phyloP scores from a whole-genome alignment of 2,888 invertebrate genomes.

The Molanna angustata region DNA sequence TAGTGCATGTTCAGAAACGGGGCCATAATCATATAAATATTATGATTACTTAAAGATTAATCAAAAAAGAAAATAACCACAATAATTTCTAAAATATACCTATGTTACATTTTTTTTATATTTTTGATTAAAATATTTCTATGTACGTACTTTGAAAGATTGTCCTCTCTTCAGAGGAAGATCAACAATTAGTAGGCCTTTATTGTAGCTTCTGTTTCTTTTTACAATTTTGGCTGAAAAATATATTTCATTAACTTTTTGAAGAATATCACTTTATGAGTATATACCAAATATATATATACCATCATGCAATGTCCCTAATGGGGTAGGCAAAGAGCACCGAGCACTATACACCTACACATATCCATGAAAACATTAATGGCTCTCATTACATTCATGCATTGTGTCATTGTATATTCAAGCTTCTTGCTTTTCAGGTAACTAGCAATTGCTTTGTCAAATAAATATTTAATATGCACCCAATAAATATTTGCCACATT shows the following conservation, averaged over 20 bases:
- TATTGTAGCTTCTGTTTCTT: slow-evolving; percentile 79
- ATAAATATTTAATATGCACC: too few relatives aligned
- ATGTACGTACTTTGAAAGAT: slow-evolving; percentile 61
- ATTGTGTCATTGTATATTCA: too few relatives aligned
- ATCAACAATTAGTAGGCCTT: slow-evolving; percentile 70
- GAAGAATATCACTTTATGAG: not conserved
- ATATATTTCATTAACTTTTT: slow-evolving; percentile 36
- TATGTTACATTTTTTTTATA: not conserved
- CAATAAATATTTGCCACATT: too few relatives aligned
- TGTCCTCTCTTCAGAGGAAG: slow-evolving; percentile 66
- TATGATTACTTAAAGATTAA: not conserved
- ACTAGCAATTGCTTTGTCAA: too few relatives aligned
- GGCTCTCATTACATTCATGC: too few relatives aligned
- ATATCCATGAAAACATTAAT: not conserved
- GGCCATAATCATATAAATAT: not conserved
- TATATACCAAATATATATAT: not conserved
- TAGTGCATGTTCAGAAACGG: not conserved
- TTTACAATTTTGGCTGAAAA: slow-evolving; percentile 61
- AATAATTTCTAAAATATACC: not conserved
- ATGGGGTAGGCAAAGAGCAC: too few relatives aligned
- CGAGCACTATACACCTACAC: not conserved
- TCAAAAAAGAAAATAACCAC: slow-evolving; percentile 1
- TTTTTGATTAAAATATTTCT: not conserved
- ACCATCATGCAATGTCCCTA: too few relatives aligned
- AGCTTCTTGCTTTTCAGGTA: too few relatives aligned